These are phyloP conservation scores for Idaea aversata DNA, from an alignment of 2,888 invertebrate species.

Conservation along the genomic window DNA sequence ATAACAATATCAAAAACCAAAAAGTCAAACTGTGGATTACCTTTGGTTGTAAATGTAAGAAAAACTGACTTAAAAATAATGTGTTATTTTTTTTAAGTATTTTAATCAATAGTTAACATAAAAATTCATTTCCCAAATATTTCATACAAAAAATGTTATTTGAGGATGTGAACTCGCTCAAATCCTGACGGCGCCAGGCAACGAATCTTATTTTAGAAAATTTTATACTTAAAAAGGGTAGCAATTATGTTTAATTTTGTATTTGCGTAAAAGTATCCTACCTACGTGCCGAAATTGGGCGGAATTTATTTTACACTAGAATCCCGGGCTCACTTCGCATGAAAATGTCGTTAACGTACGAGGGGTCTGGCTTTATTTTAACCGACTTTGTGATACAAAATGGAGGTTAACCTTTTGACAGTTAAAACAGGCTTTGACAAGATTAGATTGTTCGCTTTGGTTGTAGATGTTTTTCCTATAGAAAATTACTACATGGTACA, in stretches of 20 bases:
- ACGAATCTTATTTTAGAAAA: neutral
- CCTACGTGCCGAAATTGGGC: neutral
- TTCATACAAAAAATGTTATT: no score
- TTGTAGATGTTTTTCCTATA: neutral
- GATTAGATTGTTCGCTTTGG: neutral
- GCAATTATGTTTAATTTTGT: neutral
- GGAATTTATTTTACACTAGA: neutral
- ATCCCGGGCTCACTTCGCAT: neutral
- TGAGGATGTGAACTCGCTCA: no score
- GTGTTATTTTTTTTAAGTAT: no score
- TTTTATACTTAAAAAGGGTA: neutral
- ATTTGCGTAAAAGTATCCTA: neutral
- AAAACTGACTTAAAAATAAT: no score
- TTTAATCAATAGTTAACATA: no score
- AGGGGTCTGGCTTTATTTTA: neutral
- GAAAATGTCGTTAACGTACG: neutral
- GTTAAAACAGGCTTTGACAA: neutral
- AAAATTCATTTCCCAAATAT: no score
- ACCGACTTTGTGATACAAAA: neutral
- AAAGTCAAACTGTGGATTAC: no score
- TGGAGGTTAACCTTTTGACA: neutral
- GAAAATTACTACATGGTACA: no score
- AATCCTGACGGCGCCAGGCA: neutral
- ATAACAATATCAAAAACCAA: no score
- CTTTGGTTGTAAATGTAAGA: no score